These are phyloP conservation scores for Mastigias papua DNA, from an alignment of 30 jellyfish, hydroid and myxozoan genomes.

Conservation along the genomic window DNA sequence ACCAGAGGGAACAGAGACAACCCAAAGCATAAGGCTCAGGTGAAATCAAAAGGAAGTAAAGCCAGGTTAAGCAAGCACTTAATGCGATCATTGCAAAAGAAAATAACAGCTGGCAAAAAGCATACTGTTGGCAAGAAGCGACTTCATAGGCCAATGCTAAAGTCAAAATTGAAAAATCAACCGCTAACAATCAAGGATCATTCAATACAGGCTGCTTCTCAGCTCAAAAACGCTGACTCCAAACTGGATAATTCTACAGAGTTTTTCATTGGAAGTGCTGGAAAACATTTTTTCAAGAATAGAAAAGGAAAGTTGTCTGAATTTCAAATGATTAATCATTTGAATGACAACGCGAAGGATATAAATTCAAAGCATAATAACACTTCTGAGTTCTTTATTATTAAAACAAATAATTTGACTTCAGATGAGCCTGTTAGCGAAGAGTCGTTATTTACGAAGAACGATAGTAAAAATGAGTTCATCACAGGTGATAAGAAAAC, in stretches of 20 bases:
- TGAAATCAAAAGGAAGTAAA: background rate
- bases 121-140: background rate
- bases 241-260: slow-evolving; percentile 27
- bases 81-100: background rate
- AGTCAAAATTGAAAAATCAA: background rate
- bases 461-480: slow-evolving; percentile 1
- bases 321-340: background rate
- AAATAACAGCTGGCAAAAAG: background rate
- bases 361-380: slow-evolving; percentile 2
- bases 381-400: slow-evolving; percentile 60
- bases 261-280: slow-evolving; percentile 26
- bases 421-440: slow-evolving; percentile 29
- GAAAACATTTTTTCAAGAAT: background rate
- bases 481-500: slow-evolving; percentile 2
- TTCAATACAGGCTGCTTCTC: background rate
- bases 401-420: slow-evolving; percentile 45
- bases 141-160: background rate
- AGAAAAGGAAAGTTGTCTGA: background rate
- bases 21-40: background rate
- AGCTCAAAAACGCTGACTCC: background rate
- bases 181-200: background rate
- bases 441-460: slow-evolving; percentile 6
- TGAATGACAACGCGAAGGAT: background rate
- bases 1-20: background rate
- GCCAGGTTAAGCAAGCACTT: background rate